Percentiles rank a stretch among this genome's conserved stretches.
Evolutionary conservation across 2,888 invertebrate species (phyloP).

Genomic region (Habrosyne pyritoides): DNA sequence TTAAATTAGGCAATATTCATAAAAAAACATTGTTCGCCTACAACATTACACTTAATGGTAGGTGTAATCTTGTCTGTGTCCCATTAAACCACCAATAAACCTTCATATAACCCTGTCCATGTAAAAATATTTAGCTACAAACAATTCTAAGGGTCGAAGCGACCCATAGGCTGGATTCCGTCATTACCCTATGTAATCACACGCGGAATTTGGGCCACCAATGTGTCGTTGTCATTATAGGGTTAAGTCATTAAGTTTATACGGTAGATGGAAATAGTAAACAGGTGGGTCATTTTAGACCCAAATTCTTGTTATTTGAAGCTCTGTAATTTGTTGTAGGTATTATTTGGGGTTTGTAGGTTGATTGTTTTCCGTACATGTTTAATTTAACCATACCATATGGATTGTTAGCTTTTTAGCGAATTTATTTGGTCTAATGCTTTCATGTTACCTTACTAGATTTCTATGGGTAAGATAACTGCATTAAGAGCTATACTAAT

Average conservation of each 20-base stretch:
- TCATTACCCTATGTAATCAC: slow-evolving; percentile 39
- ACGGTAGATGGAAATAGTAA: slow-evolving; percentile 24
- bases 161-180: slow-evolving; percentile 4
- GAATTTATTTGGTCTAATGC: too few species aligned
- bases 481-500: too few species aligned
- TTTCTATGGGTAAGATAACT: too few species aligned
- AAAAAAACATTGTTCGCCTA: slow-evolving; percentile 35
- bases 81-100: slow-evolving; percentile 34
- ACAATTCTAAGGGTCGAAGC: slow-evolving; percentile 32
- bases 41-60: slow-evolving; percentile 27
- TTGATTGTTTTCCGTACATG: neutral
- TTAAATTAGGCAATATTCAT: slow-evolving; percentile 27
- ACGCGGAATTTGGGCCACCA: slow-evolving; percentile 39
- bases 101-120: slow-evolving; percentile 15
- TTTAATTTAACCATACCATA: neutral
- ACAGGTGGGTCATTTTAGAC: slow-evolving; percentile 11
- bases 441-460: too few species aligned
- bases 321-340: neutral
- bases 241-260: slow-evolving; percentile 38
- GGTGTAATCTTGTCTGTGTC: slow-evolving; percentile 25
- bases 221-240: slow-evolving; percentile 35
- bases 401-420: too few species aligned
- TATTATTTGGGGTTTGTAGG: neutral
- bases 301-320: slow-evolving; percentile 13
- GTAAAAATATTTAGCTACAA: slow-evolving; percentile 44